phyloP scores from a whole-genome alignment of 2,888 invertebrate species.

The Caradrina clavipalpis region DNA sequence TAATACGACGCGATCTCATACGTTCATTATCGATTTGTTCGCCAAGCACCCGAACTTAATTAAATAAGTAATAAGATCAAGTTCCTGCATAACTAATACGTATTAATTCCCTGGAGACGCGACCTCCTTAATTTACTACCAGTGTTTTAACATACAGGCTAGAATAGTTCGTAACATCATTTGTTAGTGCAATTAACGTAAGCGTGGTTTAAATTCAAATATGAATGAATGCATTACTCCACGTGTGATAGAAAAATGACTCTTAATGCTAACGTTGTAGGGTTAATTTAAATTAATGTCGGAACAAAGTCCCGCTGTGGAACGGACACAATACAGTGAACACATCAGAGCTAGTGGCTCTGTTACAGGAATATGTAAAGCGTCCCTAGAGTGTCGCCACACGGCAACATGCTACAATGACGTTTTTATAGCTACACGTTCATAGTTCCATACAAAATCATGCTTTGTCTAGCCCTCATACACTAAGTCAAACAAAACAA shows the following conservation, averaged over 20 bases:
- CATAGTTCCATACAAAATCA: constrained; percentile 57
- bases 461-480: constrained; percentile 42
- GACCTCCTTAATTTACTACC: constrained; percentile 58
- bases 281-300: constrained; percentile 61
- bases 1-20: constrained; percentile 22
- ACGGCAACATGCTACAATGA: constrained; percentile 64
- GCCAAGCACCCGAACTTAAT: constrained; percentile 67
- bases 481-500: constrained; percentile 52
- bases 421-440: constrained; percentile 66
- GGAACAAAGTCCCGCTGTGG: constrained; percentile 50
- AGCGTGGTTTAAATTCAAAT: constrained; percentile 63
- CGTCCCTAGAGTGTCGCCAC: constrained; percentile 70
- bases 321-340: constrained; percentile 63
- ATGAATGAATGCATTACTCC: constrained; percentile 61
- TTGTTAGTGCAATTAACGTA: constrained; percentile 64
- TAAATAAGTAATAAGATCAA: constrained; percentile 78
- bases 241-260: constrained; percentile 50
- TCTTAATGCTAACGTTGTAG: constrained; percentile 51
- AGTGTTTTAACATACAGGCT: constrained; percentile 43
- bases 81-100: constrained; percentile 71
- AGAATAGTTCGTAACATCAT: constrained; percentile 62
- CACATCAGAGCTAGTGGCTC: constrained; percentile 60
- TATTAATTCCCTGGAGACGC: constrained; percentile 65
- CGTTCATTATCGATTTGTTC: constrained; percentile 60
- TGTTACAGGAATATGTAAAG: constrained; percentile 67